Evolutionary conservation across 2,888 invertebrate species (phyloP).

Genomic region (Hypolimnas misippus): DNA sequence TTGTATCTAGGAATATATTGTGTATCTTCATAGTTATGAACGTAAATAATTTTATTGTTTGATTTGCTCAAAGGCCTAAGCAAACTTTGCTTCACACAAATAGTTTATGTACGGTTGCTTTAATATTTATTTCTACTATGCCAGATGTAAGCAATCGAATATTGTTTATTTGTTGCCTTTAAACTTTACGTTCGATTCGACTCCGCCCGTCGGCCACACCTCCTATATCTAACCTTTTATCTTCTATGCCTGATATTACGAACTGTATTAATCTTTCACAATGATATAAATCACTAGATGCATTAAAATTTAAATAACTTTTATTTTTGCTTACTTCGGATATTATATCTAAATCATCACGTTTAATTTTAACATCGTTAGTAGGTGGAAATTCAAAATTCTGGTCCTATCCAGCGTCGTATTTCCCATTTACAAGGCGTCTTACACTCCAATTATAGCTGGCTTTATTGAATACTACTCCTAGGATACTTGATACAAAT

Average conservation of each 20-base stretch:
- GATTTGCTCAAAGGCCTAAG: constrained; percentile 32
- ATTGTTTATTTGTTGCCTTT: constrained; percentile 66
- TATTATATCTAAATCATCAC: not conserved
- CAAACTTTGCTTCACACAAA: constrained; percentile 37
- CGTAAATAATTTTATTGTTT: constrained; percentile 29
- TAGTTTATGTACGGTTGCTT: constrained; percentile 35
- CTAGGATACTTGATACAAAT: constrained; percentile 64
- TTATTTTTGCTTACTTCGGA: not conserved
- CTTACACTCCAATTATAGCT: constrained; percentile 58
- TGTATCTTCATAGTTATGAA: constrained; percentile 16
- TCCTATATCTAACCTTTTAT: constrained; percentile 40
- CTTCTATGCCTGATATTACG: constrained; percentile 31
- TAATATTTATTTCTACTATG: constrained; percentile 40
- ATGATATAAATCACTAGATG: constrained; percentile 3
- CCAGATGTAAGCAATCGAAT: constrained; percentile 45
- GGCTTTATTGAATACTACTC: constrained; percentile 67
- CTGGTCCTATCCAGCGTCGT: not conserved
- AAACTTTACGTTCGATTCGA: constrained; percentile 56
- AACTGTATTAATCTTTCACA: constrained; percentile 29
- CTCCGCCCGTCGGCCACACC: constrained; percentile 75
- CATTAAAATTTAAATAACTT: not conserved
- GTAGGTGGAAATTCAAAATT: not conserved
- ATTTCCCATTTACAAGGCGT: constrained; percentile 31
- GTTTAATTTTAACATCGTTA: not conserved
- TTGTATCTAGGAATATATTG: not conserved